Percentiles rank a stretch among this genome's conserved stretches.
These are phyloP conservation scores for Aethes cnicana DNA, from an alignment of 2,888 invertebrate species.

Conservation along the genomic window DNA sequence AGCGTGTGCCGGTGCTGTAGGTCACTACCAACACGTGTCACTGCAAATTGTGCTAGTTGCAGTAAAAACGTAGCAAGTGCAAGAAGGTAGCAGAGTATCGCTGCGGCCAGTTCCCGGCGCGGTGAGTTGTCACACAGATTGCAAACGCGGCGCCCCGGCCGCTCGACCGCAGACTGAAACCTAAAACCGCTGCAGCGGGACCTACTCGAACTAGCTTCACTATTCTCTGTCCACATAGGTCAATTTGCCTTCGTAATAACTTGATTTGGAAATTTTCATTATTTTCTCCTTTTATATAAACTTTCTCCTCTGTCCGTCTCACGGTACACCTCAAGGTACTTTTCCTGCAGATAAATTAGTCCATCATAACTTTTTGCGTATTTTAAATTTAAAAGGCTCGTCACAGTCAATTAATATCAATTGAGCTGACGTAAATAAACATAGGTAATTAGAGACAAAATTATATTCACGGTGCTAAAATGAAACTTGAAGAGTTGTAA, in stretches of 20 bases:
- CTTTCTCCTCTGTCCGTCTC: conserved; percentile 7
- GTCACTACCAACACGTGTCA: no score
- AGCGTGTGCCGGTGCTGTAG: no score
- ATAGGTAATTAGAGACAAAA: conserved; percentile 2
- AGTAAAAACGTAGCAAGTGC: no score
- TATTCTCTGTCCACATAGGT: conserved; percentile 33
- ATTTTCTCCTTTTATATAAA: neutral
- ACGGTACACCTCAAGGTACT: conserved; percentile 9
- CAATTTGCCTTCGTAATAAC: conserved; percentile 38
- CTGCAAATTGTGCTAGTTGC: no score
- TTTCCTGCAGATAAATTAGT: conserved; percentile 12
- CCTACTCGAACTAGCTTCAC: conserved; percentile 43
- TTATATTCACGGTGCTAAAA: neutral
- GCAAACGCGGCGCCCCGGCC: conserved; percentile 46
- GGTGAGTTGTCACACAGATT: conserved; percentile 55
- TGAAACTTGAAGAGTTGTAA: conserved; percentile 5
- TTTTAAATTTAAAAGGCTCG: conserved; percentile 24
- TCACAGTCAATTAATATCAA: conserved; percentile 18
- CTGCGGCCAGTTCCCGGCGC: conserved; percentile 31
- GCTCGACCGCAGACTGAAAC: conserved; percentile 69
- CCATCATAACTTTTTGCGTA: conserved; percentile 16
- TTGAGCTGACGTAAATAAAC: neutral
- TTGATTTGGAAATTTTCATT: neutral
- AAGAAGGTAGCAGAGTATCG: no score
- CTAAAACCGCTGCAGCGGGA: conserved; percentile 52